Evolutionary conservation across 2,797 vertebrate species (phyloP).

Genomic region (Masticophis lateralis): DNA sequence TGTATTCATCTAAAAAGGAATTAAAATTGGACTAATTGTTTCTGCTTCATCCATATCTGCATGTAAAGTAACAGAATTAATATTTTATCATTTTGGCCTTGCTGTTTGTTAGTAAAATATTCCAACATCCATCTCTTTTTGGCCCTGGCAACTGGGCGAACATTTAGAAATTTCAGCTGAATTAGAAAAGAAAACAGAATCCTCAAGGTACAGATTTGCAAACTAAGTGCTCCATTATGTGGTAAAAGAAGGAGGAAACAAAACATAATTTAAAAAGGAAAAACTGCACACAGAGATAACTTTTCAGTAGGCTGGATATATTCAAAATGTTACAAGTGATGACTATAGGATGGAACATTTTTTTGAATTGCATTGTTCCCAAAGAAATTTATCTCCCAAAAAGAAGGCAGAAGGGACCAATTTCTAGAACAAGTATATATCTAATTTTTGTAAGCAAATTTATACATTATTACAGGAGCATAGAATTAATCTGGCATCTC

Average conservation of each 20-base stretch:
- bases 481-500: not conserved
- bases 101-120: conserved; percentile 64
- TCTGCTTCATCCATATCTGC: conserved; percentile 64
- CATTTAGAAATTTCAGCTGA: conserved; percentile 48
- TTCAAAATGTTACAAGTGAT: not conserved
- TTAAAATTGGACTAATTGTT: conserved; percentile 74
- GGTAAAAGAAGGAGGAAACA: not conserved
- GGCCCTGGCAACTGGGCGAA: conserved; percentile 59
- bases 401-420: not conserved
- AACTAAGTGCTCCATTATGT: not conserved
- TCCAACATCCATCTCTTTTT: conserved; percentile 58
- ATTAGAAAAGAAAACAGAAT: conserved; percentile 15
- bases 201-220: conserved; percentile 20
- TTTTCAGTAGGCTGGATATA: not conserved
- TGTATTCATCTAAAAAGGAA: conserved; percentile 74
- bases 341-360: not conserved
- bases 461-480: not conserved
- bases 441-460: not conserved
- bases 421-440: not conserved
- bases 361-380: not conserved
- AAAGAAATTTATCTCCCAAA: not conserved
- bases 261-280: not conserved
- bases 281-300: not conserved
- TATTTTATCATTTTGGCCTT: conserved; percentile 74
- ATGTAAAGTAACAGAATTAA: conserved; percentile 73